Conservation (phyloP, 2,113 vertebrate species). For the Ploceus nigricollis region DNA sequence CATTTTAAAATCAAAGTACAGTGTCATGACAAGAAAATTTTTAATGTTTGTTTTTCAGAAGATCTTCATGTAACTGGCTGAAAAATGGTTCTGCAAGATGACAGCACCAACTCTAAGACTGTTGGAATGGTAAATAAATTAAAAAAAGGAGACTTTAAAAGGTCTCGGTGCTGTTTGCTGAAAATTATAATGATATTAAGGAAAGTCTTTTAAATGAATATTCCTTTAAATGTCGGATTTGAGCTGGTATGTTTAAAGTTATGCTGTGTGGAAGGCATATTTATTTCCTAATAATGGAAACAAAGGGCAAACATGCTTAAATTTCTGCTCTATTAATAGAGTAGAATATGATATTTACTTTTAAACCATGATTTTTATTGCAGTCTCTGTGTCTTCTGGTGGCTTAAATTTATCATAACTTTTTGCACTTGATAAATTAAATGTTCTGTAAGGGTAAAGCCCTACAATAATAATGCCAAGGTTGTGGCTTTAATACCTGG, state of each 20-base stretch:
- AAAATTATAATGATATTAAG: not conserved
- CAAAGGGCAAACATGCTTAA: not conserved
- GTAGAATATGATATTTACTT: not conserved
- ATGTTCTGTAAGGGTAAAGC: not conserved
- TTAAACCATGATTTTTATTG: not conserved
- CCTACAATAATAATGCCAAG: not conserved
- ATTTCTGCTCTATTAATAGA: not conserved
- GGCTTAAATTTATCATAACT: not conserved
- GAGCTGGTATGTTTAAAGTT: not conserved
- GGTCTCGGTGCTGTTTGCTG: not conserved
- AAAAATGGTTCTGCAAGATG: conserved; percentile 30
- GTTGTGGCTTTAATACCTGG: not conserved
- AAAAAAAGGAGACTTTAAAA: not conserved
- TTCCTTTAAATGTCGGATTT: not conserved
- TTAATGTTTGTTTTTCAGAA: not conserved
- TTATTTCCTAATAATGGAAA: not conserved
- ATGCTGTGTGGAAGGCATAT: not conserved
- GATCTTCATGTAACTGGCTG: not conserved
- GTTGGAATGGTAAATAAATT: conserved; percentile 43
- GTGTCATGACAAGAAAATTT: not conserved
- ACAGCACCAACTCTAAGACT: not conserved
- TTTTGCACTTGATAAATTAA: not conserved
- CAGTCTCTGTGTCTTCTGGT: not conserved
- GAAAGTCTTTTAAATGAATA: not conserved
- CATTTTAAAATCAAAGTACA: not conserved